These are phyloP conservation scores for Portevinia maculata DNA, from an alignment of 2,888 invertebrate genomes.

Conservation along the genomic window DNA sequence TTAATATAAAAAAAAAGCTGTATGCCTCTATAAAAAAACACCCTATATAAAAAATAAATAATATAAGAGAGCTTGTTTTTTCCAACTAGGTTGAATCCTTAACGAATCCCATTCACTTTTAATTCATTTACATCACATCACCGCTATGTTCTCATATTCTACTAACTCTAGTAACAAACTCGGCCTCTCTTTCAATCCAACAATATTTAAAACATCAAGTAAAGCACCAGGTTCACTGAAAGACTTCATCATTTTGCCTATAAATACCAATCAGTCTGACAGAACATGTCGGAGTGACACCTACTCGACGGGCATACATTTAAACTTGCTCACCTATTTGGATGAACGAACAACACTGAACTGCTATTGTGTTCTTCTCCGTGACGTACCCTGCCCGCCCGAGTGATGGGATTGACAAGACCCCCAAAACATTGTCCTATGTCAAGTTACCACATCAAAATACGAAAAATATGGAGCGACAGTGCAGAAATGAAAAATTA, in stretches of 20 bases:
- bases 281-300: slow-evolving; percentile 52
- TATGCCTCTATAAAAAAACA: too few relatives aligned
- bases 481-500: slow-evolving; percentile 50
- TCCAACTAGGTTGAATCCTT: neutral
- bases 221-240: slow-evolving; percentile 67
- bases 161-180: slow-evolving; percentile 4
- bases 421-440: slow-evolving; percentile 12
- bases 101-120: neutral
- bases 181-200: neutral
- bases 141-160: slow-evolving; percentile 6
- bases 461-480: slow-evolving; percentile 46
- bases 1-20: too few relatives aligned
- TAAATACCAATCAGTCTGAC: slow-evolving; percentile 72
- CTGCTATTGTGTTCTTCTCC: neutral
- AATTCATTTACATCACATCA: slow-evolving; percentile 15
- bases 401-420: neutral
- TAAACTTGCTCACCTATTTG: slow-evolving; percentile 60
- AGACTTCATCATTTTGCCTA: slow-evolving; percentile 68
- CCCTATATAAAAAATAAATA: too few relatives aligned
- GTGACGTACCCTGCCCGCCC: neutral
- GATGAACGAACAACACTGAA: slow-evolving; percentile 18
- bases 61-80: too few relatives aligned
- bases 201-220: slow-evolving; percentile 4
- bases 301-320: slow-evolving; percentile 60
- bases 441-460: slow-evolving; percentile 24